Percentiles rank a stretch among this genome's conserved stretches.
Conservation (phyloP, 1,140 invertebrate genomes). For the Platyscapa corneri region DNA sequence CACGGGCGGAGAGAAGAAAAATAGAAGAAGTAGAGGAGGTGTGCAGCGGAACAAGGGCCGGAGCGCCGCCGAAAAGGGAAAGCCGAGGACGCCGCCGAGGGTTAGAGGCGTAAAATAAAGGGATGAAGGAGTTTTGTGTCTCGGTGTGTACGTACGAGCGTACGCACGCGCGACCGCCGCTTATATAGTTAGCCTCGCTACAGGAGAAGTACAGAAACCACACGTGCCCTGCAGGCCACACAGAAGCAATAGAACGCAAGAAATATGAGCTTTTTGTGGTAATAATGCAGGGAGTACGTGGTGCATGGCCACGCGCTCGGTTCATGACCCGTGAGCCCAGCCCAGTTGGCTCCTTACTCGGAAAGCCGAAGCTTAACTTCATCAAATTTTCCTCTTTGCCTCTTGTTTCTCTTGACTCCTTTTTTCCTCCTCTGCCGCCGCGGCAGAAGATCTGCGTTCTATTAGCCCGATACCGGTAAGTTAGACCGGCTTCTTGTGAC, state of each 20-base stretch:
- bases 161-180: too few species aligned
- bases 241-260: constrained; percentile 46
- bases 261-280: constrained; percentile 59
- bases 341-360: not conserved
- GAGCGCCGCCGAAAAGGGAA: not conserved
- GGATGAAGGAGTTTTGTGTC: constrained; percentile 34
- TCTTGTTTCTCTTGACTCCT: not conserved
- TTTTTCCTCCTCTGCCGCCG: not conserved
- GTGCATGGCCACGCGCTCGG: not conserved
- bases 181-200: not conserved
- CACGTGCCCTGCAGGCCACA: not conserved
- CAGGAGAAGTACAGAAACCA: constrained; percentile 23
- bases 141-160: not conserved
- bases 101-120: constrained; percentile 39
- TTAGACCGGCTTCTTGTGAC: not conserved
- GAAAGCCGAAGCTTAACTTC: constrained; percentile 30
- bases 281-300: constrained; percentile 48
- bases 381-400: constrained; percentile 30
- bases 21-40: not conserved
- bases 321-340: constrained; percentile 27
- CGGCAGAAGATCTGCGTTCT: not conserved
- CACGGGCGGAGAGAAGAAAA: not conserved
- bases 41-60: too few species aligned
- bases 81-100: not conserved
- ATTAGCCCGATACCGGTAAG: not conserved